Evolutionary conservation across 2,888 invertebrate genomes (phyloP), one percentile per base, ranked within the genome.

Genomic region (Balanococcus diminutus): DNA sequence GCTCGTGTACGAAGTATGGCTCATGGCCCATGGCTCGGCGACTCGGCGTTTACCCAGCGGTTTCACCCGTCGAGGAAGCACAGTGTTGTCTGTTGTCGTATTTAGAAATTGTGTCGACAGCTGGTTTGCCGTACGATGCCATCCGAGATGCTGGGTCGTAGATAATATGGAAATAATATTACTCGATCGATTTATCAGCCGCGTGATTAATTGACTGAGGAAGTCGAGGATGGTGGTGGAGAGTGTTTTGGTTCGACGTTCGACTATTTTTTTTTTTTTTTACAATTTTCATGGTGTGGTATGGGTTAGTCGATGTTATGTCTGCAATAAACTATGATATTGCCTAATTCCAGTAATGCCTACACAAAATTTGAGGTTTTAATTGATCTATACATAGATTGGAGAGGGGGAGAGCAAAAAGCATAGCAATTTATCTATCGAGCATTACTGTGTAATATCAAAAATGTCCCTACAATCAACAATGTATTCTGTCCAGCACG

Each of bases 51-150:
- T 36, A 36, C 75, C 36, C 75, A 36, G 36, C 75, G 75, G 75
- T 79, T 79, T 79, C 75, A 79, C 75, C 75, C 75, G 75, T 36
- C 75, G 19, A 79, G 75, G 75, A 79, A 79, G 36, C 75, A 79
- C 81, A 82, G 81, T 82, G 81, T 82, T 82, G 81, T 51, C 81
- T 28, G 46, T 16, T 9, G 51, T 25, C 51, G 81, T 36, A 31
- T 82, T 51, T 51, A 28, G 51, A 82, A 82, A 82, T 28, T 51
- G 81, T 42, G 51, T 82, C 51, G 81, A 82, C 81, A 82, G 75
- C 75, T 79, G 75, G 75, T 79, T 32, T 16, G 75, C 25, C 61
- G 75, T 79, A 79, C 36, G 28, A 67, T 28, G 67, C 28, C 67
- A 67, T 67, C 36, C 56, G 28, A 67, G 67, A 67, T 67, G 67